Percentiles rank a stretch among this genome's conserved stretches.
phyloP scores from a whole-genome alignment of 2,888 invertebrate genomes.

The Anorthoa munda region DNA sequence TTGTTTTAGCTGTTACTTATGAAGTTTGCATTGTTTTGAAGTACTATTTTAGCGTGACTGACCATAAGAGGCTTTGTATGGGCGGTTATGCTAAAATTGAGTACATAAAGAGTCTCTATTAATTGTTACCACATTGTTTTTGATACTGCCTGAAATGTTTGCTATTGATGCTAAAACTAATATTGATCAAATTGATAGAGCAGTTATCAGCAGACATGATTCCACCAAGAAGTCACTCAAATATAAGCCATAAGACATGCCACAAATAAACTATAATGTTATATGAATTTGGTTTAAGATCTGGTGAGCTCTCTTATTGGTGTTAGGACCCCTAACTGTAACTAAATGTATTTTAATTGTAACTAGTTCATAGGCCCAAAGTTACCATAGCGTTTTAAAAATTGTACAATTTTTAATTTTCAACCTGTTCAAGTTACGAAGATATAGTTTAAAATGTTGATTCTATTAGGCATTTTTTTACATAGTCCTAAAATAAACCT shows the following conservation, averaged over 20 bases:
- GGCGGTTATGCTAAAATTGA: conserved; percentile 27
- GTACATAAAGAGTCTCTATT: background rate
- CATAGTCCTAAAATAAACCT: conserved; percentile 65
- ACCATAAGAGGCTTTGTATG: conserved; percentile 11
- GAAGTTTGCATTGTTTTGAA: conserved; percentile 34
- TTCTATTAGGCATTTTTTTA: conserved; percentile 65
- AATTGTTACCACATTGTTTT: conserved; percentile 19
- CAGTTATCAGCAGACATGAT: conserved; percentile 69
- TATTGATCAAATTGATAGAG: conserved; percentile 3
- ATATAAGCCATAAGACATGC: conserved; percentile 79
- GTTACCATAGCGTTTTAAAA: conserved; percentile 85
- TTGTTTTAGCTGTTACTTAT: conserved; percentile 27
- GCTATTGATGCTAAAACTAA: background rate
- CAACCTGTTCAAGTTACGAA: conserved; percentile 65
- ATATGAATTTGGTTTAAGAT: conserved; percentile 59
- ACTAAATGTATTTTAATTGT: conserved; percentile 71
- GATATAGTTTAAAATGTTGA: conserved; percentile 66
- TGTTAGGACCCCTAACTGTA: conserved; percentile 62
- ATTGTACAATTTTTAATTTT: conserved; percentile 82
- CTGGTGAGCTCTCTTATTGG: conserved; percentile 68
- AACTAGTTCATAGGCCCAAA: conserved; percentile 81
- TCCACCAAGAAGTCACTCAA: conserved; percentile 62
- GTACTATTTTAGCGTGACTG: conserved; percentile 20
- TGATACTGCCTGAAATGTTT: background rate
- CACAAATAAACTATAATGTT: conserved; percentile 66